A percentile compares a stretch with the other conserved stretches of the same genome.
Conservation (phyloP, 2,888 invertebrate species). For the Ernsta delagoae region DNA sequence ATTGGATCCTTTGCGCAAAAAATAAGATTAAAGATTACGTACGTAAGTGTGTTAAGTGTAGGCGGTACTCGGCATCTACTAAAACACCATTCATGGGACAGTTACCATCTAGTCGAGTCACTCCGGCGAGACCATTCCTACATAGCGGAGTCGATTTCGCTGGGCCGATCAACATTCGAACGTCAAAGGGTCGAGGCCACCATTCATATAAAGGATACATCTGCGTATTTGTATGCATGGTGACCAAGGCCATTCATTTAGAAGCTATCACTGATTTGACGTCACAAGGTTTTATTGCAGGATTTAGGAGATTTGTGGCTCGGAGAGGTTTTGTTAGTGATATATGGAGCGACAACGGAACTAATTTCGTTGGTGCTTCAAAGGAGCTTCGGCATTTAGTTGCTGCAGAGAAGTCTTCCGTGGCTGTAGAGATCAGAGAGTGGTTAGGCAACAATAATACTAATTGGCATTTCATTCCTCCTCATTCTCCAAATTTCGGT, state of each 20-base stretch:
- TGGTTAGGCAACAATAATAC: slow-evolving; percentile 1
- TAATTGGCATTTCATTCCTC: background rate
- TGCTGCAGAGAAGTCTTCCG: background rate
- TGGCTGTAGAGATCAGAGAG: slow-evolving; percentile 2
- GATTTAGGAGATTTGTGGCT: background rate
- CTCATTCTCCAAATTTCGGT: slow-evolving; percentile 1
- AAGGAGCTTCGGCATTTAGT: slow-evolving; percentile 1
- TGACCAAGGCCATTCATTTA: background rate
- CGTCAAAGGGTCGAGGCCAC: slow-evolving; percentile 6
- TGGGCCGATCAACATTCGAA: slow-evolving; percentile 1
- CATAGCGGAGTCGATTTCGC: background rate
- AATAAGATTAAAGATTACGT: background rate
- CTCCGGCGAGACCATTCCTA: background rate
- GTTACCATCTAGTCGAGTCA: slow-evolving; percentile 2
- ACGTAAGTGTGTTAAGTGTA: slow-evolving; percentile 1
- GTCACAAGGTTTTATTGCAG: background rate
- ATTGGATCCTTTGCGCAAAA: slow-evolving; percentile 3
- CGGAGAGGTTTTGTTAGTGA: background rate
- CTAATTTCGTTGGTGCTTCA: slow-evolving; percentile 6
- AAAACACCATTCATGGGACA: background rate
- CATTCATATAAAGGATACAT: slow-evolving; percentile 4
- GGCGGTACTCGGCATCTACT: slow-evolving; percentile 1
- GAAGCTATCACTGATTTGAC: background rate
- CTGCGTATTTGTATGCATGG: background rate
- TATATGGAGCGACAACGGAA: slow-evolving; percentile 1